Percentiles rank a stretch among this genome's conserved stretches.
Conservation (phyloP, 2,113 vertebrate species). For the Hiodon tergisus region DNA sequence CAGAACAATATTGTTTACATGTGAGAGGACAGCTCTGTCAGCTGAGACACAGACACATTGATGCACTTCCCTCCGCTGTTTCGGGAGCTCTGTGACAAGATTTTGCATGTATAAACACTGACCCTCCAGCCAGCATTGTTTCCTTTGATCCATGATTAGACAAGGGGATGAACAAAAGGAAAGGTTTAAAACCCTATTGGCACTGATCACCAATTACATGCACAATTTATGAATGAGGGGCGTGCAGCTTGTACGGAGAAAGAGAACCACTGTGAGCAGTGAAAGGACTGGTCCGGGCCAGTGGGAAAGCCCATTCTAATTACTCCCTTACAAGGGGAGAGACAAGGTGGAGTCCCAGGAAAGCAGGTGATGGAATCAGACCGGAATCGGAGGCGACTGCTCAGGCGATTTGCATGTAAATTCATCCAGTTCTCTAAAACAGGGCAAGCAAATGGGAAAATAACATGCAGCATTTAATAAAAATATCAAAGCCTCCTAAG, state of each 20-base stretch:
- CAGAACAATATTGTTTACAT: not conserved
- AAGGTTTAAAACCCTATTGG: not conserved
- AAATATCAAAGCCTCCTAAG: not conserved
- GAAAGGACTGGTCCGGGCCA: not conserved
- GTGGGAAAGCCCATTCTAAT: not conserved
- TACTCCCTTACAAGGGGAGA: not conserved
- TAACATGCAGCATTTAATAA: not conserved
- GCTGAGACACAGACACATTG: not conserved
- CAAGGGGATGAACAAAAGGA: not conserved
- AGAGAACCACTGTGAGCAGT: not conserved
- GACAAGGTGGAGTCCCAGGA: not conserved
- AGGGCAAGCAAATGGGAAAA: not conserved
- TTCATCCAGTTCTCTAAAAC: not conserved
- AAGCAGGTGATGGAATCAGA: not conserved
- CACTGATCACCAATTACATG: no score
- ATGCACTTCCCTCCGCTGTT: not conserved
- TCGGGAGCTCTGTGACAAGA: not conserved
- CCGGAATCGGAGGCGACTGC: not conserved
- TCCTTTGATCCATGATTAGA: conserved; percentile 2
- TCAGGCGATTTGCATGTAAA: not conserved
- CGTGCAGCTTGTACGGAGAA: not conserved
- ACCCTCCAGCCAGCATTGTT: not conserved
- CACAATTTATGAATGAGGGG: no score
- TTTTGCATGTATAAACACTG: not conserved
- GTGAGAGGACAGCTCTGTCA: not conserved